Evolutionary conservation across 2,113 vertebrate genomes (phyloP).

Genomic region (Synchiropus splendidus): DNA sequence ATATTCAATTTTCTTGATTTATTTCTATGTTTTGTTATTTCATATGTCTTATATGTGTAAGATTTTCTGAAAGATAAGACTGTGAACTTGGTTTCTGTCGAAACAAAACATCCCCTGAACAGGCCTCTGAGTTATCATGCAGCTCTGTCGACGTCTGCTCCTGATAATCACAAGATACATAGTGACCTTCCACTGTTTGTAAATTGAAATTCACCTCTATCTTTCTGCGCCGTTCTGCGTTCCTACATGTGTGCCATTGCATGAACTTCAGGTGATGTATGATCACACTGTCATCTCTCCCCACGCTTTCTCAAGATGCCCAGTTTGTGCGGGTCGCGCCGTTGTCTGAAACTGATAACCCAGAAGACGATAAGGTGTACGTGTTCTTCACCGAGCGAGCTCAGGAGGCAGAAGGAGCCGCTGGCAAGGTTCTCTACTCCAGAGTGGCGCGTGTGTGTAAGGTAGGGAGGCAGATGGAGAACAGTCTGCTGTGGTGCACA

Average conservation of each 20-base stretch:
- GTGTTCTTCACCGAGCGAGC: constrained; percentile 75
- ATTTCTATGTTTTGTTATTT: too few species aligned
- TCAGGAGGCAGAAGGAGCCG: constrained; percentile 68
- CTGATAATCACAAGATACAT: constrained; percentile 34
- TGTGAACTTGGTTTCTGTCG: too few species aligned
- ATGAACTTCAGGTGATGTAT: constrained; percentile 4
- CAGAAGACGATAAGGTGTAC: constrained; percentile 76
- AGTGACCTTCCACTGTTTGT: constrained; percentile 20
- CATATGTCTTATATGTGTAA: too few species aligned
- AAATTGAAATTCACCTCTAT: constrained; percentile 8
- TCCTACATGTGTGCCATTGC: constrained; percentile 4
- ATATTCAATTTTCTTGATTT: too few species aligned
- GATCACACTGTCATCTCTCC: constrained; percentile 5
- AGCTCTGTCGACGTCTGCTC: constrained; percentile 25
- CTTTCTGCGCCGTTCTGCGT: neutral
- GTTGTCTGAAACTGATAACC: constrained; percentile 74
- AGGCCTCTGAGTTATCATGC: constrained; percentile 5
- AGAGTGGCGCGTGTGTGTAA: constrained; percentile 74
- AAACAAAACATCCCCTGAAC: constrained; percentile 7
- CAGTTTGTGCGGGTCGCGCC: constrained; percentile 71
- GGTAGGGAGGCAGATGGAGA: constrained; percentile 43
- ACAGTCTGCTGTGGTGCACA: constrained; percentile 9
- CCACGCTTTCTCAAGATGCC: constrained; percentile 57
- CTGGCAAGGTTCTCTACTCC: constrained; percentile 72
- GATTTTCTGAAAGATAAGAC: too few species aligned